These are phyloP conservation scores for Chelidonichthys spinosus DNA, from an alignment of 2,797 vertebrate species.

Conservation along the genomic window DNA sequence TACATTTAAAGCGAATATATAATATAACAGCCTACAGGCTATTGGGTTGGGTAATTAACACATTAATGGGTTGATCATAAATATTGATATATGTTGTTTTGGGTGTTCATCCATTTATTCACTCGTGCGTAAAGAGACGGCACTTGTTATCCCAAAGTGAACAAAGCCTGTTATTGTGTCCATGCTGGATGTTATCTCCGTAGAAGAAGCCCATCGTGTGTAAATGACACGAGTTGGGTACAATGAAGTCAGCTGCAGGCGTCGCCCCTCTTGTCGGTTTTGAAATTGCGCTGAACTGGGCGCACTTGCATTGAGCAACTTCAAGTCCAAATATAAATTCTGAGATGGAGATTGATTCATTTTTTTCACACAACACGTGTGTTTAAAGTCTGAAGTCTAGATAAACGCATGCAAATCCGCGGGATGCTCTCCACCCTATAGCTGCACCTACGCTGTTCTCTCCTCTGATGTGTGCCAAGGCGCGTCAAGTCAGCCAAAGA, in stretches of 20 bases:
- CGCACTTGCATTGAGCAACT: slow-evolving; percentile 52
- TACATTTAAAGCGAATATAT: not conserved
- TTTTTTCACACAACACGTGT: not conserved
- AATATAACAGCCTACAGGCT: too few species aligned
- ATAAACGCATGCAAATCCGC: slow-evolving; percentile 25
- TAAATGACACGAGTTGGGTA: slow-evolving; percentile 44
- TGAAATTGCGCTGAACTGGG: slow-evolving; percentile 32
- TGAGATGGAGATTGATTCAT: not conserved
- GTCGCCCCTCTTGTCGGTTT: slow-evolving; percentile 65
- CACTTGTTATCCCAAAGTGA: slow-evolving; percentile 19
- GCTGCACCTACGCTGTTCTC: slow-evolving; percentile 48
- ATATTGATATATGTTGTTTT: not conserved
- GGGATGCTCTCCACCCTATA: slow-evolving; percentile 27
- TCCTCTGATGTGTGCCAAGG: slow-evolving; percentile 61
- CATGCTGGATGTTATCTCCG: not conserved
- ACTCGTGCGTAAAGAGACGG: slow-evolving; percentile 23
- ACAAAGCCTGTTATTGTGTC: not conserved
- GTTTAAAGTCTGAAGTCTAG: slow-evolving; percentile 21
- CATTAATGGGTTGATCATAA: not conserved
- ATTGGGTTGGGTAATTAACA: not conserved
- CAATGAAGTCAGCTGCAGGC: slow-evolving; percentile 65
- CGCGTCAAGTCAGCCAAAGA: slow-evolving; percentile 41
- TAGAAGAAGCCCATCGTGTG: slow-evolving; percentile 19
- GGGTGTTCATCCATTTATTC: slow-evolving; percentile 14
- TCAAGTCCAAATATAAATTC: not conserved